These are phyloP conservation scores for Dendrocincla tyrannina DNA, from an alignment of 2,797 vertebrate species.

Conservation along the genomic window DNA sequence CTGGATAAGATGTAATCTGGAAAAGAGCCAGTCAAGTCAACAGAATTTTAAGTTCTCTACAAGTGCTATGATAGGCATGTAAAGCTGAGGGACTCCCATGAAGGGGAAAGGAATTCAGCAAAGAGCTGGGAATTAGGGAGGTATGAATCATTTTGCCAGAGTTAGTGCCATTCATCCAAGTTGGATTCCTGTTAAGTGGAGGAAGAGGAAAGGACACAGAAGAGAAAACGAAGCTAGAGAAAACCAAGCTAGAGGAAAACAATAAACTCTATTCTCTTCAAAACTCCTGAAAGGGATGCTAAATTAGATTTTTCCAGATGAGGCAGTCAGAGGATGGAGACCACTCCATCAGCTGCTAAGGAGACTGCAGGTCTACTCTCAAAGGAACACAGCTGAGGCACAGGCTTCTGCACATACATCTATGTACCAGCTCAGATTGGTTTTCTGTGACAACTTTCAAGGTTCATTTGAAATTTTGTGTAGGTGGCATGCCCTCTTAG, in stretches of 20 bases:
- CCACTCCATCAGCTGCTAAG: not conserved
- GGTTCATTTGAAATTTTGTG: not conserved
- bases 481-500: not conserved
- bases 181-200: not conserved
- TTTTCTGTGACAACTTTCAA: not conserved
- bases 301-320: not conserved
- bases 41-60: not conserved
- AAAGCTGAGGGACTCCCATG: not conserved
- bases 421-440: not conserved
- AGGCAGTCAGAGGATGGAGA: not conserved
- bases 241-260: not conserved
- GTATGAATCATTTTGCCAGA: not conserved
- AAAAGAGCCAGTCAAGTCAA: not conserved
- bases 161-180: not conserved
- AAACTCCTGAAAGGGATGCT: not conserved
- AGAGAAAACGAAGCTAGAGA: not conserved
- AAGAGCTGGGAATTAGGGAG: not conserved
- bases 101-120: not conserved
- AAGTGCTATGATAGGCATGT: not conserved
- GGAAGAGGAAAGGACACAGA: not conserved
- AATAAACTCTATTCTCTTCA: not conserved
- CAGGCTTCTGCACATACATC: rapidly evolving
- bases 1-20: not conserved
- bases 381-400: not conserved
- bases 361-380: not conserved